Evolutionary conservation across 1,140 invertebrate species (phyloP), one percentile per base, ranked within the genome.

Genomic region (Drosophila mojavensis): DNA sequence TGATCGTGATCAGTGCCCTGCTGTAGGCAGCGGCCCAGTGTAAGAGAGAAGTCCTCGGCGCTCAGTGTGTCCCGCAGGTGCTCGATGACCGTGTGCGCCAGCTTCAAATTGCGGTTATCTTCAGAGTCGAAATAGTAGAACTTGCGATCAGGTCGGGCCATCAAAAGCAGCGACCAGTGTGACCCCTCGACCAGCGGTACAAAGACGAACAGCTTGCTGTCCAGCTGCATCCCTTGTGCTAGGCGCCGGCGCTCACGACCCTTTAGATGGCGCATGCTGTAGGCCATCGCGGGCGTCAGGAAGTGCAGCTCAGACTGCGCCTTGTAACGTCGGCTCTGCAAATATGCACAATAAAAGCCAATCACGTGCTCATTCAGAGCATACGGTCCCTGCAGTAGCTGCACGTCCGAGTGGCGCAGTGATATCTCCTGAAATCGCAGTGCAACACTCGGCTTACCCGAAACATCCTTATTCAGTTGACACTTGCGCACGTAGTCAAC

Each of bases 131-230:
- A 80, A 36, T 80, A 75, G 24, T 36, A 79, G 43, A 79, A 45
- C 24, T 59, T 66, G 2, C 71, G 54, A 51, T 80, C 78, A 13
- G 78, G 78, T 4, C 78, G 76, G 3, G 78, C 48, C 3, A 80
- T 24, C 20, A 80, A 4, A 58, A 80, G 11, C 43, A 80, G 59
- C 4, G 78, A 80, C 78, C 78, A 80, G 24, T 80, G 78, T 2
- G 15, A 10, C 5, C 39, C 24, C 4, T 59, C 58, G 33, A 5
- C 9, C 7, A 80, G 43, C 2, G 78, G 75, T 30, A 80, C 15
- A 10, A 80, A 51, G 24, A 80, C n/a, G 20, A 79, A 80, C 20
- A 15, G 47, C 5, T 66, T 75, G 13, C 17, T 41, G 3, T 17
- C 20, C 5, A 80, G 53, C 2, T 74, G 54, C 5, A 74, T 10